Base-by-base conservation (phyloP, 2,888 invertebrate species). In the Drosophila testacea region DNA sequence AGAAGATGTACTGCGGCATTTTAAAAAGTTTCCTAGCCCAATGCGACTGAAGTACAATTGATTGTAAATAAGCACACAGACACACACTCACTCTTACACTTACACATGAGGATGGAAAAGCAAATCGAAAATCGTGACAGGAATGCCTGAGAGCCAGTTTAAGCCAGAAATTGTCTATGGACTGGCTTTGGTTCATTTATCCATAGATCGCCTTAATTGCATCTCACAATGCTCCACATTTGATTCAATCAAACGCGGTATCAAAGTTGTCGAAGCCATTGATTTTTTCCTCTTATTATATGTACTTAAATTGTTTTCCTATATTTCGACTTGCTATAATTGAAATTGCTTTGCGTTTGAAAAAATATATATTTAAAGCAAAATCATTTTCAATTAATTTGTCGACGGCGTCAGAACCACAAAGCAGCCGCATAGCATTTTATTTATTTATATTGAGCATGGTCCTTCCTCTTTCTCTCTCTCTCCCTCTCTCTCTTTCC, bases 111-210 rank as follows among this genome's bases (percentile, higher is more conserved):
- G 73, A 82, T 82, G 54, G 84, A 76, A 84, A 76, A 81, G 78
- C 78, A 87, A 85, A 85, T 82, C 75, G 85, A 85, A 81, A 85
- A 82, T 87, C 85, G 88, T 85, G 85, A 85, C 85, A 63, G 65
- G 85, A 84, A 79, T 85, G 69, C 73, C 60, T 72, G 73, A 84
- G 48, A 75, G 65, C 41, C 13, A 65, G 56, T 39, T 54, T 48
- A 3, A 27, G 51, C 36, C 52, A 48, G 50, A 52, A 38, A 52
- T 41, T 46, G 62, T 67, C 55, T 51, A 9, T n/a, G 36, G 48
- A 13, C 46, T 61, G 59, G 38, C 64, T 65, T 63, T 39, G 39
- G 50, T 66, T 57, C 44, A 73, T 72, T 78, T 75, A 76, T 70
- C 73, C 82, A 63, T 55, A 67, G 70, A 79, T 77, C 54, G 73